Base-by-base conservation (phyloP, 2,113 vertebrate species). In the Stegastes partitus region DNA sequence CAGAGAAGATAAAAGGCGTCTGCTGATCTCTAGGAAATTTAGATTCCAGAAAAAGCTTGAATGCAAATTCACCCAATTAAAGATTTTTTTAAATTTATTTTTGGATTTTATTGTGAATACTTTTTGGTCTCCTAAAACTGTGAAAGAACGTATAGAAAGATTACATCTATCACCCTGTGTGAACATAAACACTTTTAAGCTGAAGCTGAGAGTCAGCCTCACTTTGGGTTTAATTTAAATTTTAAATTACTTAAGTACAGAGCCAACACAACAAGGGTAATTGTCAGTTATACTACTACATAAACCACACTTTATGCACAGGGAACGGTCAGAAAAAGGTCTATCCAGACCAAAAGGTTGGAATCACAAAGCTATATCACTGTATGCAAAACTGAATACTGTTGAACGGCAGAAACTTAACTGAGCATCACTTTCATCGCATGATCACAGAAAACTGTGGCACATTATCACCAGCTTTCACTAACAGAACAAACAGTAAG, bases 401-500 rank as follows among this genome's bases (percentile, higher is more conserved):
- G 14, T 2, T 15, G 14, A 15, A 3, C 14, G 14, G 14, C 39
- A 7, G 31, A 10, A 34, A 34, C 31, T 34, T 1, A 14, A 14
- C 4, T 14, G 3, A 42, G 12, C 4, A 0, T 42, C 12, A 15
- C 39, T 42, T 31, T 47, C 55, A n/a, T 61, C 28, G 49, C 23
- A 34, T 23, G 55, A 57, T 67, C 45, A 15, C 7, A 15, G 50
- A 42, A 28, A 76, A 57, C 16, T 50, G 1, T n/a, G 18, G 39
- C 12, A 44, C 18, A 65, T 23, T 49, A 39, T 21, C 22, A 44
- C 23, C 8, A 55, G 70, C 45, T 79, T 77, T 82, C 67, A 67
- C 69, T 70, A 9, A 28, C 56, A 54, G 61, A 82, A 82, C 74
- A 82, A 85, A 69, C 51, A 78, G 19, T 77, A 21, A 25, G 49